phyloP scores from a whole-genome alignment of 2,888 invertebrate genomes.

The Mantis religiosa region DNA sequence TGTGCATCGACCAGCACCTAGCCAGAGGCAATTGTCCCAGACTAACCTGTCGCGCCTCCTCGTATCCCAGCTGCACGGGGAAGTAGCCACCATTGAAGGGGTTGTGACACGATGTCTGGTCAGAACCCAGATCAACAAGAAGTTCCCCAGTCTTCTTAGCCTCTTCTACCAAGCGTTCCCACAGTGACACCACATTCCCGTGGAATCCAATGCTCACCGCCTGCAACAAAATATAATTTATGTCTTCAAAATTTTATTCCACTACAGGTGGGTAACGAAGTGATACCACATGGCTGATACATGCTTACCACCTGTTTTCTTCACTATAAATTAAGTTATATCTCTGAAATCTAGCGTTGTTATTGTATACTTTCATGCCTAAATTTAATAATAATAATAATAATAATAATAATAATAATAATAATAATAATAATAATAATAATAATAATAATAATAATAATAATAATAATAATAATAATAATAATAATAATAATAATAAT shows the following conservation, averaged over 20 bases:
- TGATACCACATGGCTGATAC: background rate
- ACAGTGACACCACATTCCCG: constrained; percentile 48
- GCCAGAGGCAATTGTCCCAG: background rate
- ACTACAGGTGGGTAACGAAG: background rate
- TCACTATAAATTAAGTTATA: background rate
- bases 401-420: too few species aligned
- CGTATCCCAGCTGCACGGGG: constrained; percentile 45
- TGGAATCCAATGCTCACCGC: constrained; percentile 53
- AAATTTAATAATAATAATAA: too few species aligned
- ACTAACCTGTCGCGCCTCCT: constrained; percentile 43
- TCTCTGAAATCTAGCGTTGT: too few species aligned
- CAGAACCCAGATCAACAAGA: constrained; percentile 51
- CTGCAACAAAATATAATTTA: constrained; percentile 1
- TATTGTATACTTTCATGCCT: too few species aligned
- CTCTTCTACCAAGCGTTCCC: constrained; percentile 51
- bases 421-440: too few species aligned
- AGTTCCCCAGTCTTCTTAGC: constrained; percentile 44
- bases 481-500: too few species aligned
- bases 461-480: too few species aligned
- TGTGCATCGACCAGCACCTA: background rate
- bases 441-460: too few species aligned
- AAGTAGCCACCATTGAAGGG: constrained; percentile 55
- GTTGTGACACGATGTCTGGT: constrained; percentile 60
- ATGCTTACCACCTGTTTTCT: background rate
- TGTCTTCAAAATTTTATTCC: background rate